Evolutionary conservation across 1,140 invertebrate genomes (phyloP).

Genomic region (Pseudomyrmex cubaensis): DNA sequence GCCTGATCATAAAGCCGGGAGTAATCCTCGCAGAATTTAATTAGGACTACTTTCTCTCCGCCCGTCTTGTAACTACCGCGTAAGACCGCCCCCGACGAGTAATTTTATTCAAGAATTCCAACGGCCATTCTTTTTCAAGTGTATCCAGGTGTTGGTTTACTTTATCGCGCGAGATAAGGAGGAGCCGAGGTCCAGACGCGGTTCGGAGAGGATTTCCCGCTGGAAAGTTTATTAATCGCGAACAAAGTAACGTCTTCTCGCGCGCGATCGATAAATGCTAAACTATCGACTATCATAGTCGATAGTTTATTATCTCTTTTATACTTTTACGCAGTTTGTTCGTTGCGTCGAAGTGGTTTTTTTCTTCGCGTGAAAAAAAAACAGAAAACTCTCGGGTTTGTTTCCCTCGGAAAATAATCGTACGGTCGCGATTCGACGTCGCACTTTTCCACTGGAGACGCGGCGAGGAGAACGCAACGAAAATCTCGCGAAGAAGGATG

Average conservation of each 20-base stretch:
- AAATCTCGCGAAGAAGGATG: conserved; percentile 42
- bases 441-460: background rate
- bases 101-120: conserved; percentile 73
- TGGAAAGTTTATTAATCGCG: conserved; percentile 54
- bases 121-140: conserved; percentile 61
- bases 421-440: too few species aligned
- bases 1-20: conserved; percentile 74
- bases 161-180: conserved; percentile 49
- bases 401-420: background rate
- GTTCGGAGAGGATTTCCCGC: conserved; percentile 17
- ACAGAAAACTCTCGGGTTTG: background rate
- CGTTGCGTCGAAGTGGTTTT: too few species aligned
- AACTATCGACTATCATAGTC: conserved; percentile 6
- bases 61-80: conserved; percentile 60
- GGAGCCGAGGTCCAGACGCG: background rate
- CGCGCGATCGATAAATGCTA: conserved; percentile 36
- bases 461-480: background rate
- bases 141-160: conserved; percentile 47
- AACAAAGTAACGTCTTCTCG: conserved; percentile 16
- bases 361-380: too few species aligned
- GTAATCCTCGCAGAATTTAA: conserved; percentile 74
- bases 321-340: background rate
- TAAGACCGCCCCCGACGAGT: conserved; percentile 67
- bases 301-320: background rate
- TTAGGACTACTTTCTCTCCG: conserved; percentile 64